phyloP scores from a whole-genome alignment of 2,888 invertebrate genomes.

The Acanthoscelides obtectus region DNA sequence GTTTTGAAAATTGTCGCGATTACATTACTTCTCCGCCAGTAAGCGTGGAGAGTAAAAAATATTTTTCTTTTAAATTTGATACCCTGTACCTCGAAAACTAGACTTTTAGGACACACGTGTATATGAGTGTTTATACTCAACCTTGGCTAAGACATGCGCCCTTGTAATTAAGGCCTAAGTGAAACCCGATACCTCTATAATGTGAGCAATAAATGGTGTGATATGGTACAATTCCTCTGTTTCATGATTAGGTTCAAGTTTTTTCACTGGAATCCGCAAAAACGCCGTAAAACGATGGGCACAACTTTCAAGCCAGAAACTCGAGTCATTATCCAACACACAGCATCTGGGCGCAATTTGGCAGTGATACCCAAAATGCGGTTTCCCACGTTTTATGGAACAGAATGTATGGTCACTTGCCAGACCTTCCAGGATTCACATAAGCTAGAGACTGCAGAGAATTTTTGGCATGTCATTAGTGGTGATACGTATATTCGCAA shows the following conservation, averaged over 20 bases:
- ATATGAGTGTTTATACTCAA: no score
- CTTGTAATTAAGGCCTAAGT: no score
- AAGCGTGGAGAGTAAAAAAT: no score
- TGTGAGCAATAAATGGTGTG: no score
- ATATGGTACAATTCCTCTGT: no score
- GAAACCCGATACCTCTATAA: no score
- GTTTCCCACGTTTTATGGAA: conserved; percentile 43
- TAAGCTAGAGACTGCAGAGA: conserved; percentile 37
- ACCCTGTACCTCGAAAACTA: no score
- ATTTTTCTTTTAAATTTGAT: no score
- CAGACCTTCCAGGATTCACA: conserved; percentile 33
- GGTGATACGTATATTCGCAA: background rate
- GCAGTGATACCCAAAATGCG: conserved; percentile 32
- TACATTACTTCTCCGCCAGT: no score
- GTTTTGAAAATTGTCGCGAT: no score
- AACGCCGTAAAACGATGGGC: conserved; percentile 35
- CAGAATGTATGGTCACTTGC: conserved; percentile 30
- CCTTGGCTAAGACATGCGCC: no score
- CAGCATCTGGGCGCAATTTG: conserved; percentile 41
- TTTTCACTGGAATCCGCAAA: conserved; percentile 37
- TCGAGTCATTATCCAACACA: conserved; percentile 40
- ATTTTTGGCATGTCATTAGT: conserved; percentile 33
- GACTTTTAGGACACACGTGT: no score
- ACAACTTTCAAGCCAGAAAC: conserved; percentile 35
- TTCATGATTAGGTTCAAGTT: conserved; percentile 35